Evolutionary conservation across 2,888 invertebrate genomes (phyloP).

Genomic region (Amblyjoppa proteus): DNA sequence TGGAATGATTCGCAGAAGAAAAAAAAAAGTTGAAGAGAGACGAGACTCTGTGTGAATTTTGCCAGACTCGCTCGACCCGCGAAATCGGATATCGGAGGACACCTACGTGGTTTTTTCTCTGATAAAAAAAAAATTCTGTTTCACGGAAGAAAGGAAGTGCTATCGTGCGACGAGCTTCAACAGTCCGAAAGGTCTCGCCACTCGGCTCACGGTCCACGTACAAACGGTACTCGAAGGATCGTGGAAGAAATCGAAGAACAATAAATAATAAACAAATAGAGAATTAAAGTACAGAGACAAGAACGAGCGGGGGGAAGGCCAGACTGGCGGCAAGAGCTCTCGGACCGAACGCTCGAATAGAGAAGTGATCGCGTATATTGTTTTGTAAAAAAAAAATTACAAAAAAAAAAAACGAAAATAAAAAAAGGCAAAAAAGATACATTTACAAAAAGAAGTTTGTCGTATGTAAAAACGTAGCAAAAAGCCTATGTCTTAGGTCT

Average conservation of each 20-base stretch:
- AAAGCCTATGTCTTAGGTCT: neutral
- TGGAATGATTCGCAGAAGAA: neutral
- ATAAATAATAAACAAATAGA: slow-evolving; percentile 65
- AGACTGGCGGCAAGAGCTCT: slow-evolving; percentile 18
- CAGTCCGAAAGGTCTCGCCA: slow-evolving; percentile 25
- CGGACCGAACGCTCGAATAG: slow-evolving; percentile 31
- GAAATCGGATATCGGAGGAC: slow-evolving; percentile 1
- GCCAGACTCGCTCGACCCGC: slow-evolving; percentile 19
- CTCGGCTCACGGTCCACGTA: slow-evolving; percentile 31
- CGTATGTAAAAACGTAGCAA: slow-evolving; percentile 11
- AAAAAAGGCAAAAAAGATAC: neutral
- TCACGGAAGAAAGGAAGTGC: slow-evolving; percentile 33
- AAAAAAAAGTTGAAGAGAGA: slow-evolving; percentile 14
- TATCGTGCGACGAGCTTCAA: slow-evolving; percentile 27
- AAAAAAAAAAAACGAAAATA: slow-evolving; percentile 8
- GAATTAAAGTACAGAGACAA: slow-evolving; percentile 33
- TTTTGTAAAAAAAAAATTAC: neutral
- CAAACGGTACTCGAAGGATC: slow-evolving; percentile 35
- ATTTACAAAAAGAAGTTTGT: neutral
- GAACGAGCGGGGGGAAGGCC: slow-evolving; percentile 42
- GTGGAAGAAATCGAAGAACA: slow-evolving; percentile 59
- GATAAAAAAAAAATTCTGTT: neutral
- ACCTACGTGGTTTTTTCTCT: too few species aligned
- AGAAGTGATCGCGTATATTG: slow-evolving; percentile 2
- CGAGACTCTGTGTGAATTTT: slow-evolving; percentile 31